A percentile compares a stretch with the other conserved stretches of the same genome.
phyloP scores from a whole-genome alignment of 2,888 invertebrate genomes.

The Athripsodes cinereus region DNA sequence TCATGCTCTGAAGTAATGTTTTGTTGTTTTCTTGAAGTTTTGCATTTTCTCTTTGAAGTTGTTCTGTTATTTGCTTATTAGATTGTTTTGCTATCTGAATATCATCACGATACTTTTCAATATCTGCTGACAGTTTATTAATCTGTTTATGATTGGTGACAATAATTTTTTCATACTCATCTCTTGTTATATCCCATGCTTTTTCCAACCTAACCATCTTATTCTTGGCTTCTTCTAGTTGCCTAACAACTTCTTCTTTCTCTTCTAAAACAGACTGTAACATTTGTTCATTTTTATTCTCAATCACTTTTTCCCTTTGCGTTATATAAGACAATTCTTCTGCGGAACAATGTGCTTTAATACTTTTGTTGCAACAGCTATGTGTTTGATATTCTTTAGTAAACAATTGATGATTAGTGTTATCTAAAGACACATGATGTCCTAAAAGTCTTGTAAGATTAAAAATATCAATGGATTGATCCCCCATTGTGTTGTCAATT shows the following conservation, averaged over 20 bases:
- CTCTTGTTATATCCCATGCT: neutral
- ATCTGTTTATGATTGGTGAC: neutral
- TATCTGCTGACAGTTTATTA: neutral
- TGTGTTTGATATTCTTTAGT: neutral
- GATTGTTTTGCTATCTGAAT: neutral
- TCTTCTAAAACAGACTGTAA: neutral
- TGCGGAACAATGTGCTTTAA: neutral
- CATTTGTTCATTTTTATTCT: neutral
- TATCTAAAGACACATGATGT: constrained; percentile 38
- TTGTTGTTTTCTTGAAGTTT: neutral
- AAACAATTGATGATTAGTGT: neutral
- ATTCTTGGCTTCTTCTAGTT: neutral
- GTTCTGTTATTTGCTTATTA: neutral
- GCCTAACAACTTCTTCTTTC: neutral
- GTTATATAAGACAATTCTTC: neutral
- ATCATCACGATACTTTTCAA: neutral
- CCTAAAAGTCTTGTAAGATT: constrained; percentile 48
- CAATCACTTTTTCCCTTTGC: too few relatives aligned
- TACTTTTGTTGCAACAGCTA: neutral
- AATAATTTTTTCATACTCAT: neutral
- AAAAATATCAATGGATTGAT: constrained; percentile 43
- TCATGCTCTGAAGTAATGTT: too few relatives aligned
- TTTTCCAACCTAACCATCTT: neutral
- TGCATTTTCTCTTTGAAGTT: neutral
- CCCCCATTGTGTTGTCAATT: constrained; percentile 43